These are phyloP conservation scores for Rhegmatorhina hoffmannsi DNA, from an alignment of 2,113 vertebrate species.

Conservation along the genomic window DNA sequence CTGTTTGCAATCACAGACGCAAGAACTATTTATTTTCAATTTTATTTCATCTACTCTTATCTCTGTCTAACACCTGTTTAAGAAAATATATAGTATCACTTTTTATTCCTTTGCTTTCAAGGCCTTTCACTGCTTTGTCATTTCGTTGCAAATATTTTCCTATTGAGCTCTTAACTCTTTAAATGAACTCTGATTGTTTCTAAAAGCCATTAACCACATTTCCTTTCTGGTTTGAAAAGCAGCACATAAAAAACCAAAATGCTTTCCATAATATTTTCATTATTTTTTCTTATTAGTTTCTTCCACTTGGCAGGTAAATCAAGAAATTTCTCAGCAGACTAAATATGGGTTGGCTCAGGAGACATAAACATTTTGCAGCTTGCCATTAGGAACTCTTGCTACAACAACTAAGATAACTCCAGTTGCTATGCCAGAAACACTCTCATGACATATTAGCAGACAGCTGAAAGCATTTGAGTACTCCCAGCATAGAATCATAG, in stretches of 20 bases:
- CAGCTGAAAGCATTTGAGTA: background rate
- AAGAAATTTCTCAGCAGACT: background rate
- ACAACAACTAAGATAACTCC: background rate
- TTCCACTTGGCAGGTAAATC: background rate
- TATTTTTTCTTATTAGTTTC: background rate
- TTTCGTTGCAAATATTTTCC: slow-evolving; percentile 14
- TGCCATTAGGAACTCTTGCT: background rate
- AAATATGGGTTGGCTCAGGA: background rate
- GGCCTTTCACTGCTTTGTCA: background rate
- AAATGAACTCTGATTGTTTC: background rate
- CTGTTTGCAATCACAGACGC: background rate
- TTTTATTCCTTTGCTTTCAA: slow-evolving; percentile 12
- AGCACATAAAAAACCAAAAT: background rate
- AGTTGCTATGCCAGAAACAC: background rate
- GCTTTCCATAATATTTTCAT: background rate
- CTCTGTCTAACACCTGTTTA: slow-evolving; percentile 34
- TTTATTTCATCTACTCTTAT: slow-evolving; percentile 22
- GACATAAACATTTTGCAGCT: background rate
- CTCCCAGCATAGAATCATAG: background rate
- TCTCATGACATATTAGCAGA: background rate
- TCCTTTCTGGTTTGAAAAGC: background rate
- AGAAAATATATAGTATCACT: background rate
- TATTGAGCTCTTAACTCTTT: background rate
- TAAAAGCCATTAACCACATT: background rate
- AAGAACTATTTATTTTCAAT: background rate